Conservation (phyloP, 2,888 invertebrate genomes). For the Orthosia cruda region DNA sequence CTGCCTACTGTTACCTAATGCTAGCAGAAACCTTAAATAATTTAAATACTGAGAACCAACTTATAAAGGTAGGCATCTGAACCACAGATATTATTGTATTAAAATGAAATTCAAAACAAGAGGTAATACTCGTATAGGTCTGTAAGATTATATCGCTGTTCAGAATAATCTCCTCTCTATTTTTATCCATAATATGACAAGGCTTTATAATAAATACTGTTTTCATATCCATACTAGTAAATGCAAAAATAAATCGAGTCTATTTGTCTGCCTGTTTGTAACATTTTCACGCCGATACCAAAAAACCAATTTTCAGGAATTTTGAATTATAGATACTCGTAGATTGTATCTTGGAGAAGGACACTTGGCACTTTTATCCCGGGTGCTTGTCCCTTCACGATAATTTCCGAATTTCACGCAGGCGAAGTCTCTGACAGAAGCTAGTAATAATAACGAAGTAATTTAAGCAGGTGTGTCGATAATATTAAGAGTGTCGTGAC, state of each 20-base stretch:
- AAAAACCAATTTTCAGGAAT: no score
- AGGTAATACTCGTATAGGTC: no score
- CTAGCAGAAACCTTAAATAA: background rate
- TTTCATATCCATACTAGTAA: no score
- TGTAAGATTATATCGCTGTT: background rate
- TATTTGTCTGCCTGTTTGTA: no score
- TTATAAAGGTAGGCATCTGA: background rate
- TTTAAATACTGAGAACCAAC: background rate
- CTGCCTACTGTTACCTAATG: background rate
- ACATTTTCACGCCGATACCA: no score
- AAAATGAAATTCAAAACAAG: background rate
- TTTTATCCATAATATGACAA: background rate
- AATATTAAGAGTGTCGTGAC: constrained; percentile 47
- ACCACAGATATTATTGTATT: background rate
- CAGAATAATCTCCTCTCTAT: background rate
- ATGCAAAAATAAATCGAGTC: no score
- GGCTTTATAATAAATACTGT: background rate
- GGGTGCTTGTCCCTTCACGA: no score
- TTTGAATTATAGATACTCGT: no score
- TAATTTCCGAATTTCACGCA: no score
- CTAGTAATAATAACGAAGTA: constrained; percentile 1
- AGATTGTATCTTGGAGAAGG: no score
- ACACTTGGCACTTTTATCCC: no score
- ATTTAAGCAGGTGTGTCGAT: constrained; percentile 40
- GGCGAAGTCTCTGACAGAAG: no score